Percentiles rank a stretch among this genome's conserved stretches.
These are phyloP conservation scores for Aporrectodea caliginosa DNA, from an alignment of 1,140 invertebrate species.

Conservation along the genomic window DNA sequence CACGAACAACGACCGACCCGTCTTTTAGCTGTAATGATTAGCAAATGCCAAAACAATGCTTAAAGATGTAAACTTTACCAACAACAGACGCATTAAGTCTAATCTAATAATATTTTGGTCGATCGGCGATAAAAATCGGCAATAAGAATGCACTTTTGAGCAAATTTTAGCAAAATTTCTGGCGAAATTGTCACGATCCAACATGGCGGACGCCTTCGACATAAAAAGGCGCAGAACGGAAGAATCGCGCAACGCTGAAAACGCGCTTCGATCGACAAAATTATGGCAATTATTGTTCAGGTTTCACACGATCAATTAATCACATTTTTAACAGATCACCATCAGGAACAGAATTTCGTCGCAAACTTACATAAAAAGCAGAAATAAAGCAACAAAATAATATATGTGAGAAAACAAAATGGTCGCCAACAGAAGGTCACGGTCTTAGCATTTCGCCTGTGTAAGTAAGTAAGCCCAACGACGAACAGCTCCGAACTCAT, in stretches of 20 bases:
- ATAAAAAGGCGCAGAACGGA: neutral
- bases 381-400: neutral
- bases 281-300: neutral
- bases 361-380: neutral
- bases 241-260: neutral
- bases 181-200: neutral
- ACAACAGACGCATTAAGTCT: too few relatives aligned
- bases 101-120: too few relatives aligned
- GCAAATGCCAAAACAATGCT: too few relatives aligned
- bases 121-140: too few relatives aligned
- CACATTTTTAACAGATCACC: neutral
- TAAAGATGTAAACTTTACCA: too few relatives aligned
- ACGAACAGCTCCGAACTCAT: neutral
- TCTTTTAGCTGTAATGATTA: too few relatives aligned
- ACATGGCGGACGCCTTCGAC: neutral
- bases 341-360: neutral
- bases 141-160: neutral
- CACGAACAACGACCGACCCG: too few relatives aligned
- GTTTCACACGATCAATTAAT: neutral
- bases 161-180: neutral
- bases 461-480: neutral
- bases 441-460: neutral
- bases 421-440: conserved; percentile 1
- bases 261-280: neutral
- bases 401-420: neutral